Percentiles rank a stretch among this genome's conserved stretches.
phyloP scores from a whole-genome alignment of 2,113 vertebrate genomes.

The Cichladusa arquata region DNA sequence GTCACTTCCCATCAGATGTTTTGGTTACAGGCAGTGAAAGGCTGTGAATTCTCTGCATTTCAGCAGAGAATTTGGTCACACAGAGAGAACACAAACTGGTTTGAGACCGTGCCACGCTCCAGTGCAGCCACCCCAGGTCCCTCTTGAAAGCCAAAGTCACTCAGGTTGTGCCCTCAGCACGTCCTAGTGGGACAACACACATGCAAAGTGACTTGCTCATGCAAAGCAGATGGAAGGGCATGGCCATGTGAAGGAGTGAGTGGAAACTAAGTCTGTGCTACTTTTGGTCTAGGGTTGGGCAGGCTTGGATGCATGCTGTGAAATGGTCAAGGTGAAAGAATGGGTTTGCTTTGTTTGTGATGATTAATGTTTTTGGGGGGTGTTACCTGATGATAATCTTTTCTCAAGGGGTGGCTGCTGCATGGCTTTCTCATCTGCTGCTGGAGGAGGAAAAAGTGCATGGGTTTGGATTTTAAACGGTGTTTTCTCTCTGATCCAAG shows the following conservation, averaged over 20 bases:
- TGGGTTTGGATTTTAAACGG: neutral
- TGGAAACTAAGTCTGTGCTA: neutral
- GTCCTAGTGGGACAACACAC: neutral
- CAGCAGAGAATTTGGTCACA: neutral
- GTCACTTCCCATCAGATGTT: neutral
- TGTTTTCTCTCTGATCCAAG: neutral
- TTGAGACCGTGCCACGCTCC: rapidly evolving
- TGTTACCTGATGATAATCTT: conserved; percentile 40
- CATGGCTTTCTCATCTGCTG: conserved; percentile 58
- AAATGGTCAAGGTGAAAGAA: neutral
- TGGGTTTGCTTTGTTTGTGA: neutral
- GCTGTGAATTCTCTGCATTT: neutral
- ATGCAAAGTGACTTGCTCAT: neutral
- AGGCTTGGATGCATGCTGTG: neutral
- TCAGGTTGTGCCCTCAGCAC: neutral
- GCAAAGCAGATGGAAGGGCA: neutral
- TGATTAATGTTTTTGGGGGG: neutral
- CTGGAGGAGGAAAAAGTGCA: conserved; percentile 40
- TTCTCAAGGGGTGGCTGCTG: conserved; percentile 47
- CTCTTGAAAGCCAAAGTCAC: neutral
- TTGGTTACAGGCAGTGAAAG: neutral
- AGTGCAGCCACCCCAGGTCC: neutral
- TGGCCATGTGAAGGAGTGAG: neutral
- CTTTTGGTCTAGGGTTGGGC: neutral
- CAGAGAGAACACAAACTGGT: neutral